Conservation (phyloP, 2,888 invertebrate species). For the Uloborus plumipes region DNA sequence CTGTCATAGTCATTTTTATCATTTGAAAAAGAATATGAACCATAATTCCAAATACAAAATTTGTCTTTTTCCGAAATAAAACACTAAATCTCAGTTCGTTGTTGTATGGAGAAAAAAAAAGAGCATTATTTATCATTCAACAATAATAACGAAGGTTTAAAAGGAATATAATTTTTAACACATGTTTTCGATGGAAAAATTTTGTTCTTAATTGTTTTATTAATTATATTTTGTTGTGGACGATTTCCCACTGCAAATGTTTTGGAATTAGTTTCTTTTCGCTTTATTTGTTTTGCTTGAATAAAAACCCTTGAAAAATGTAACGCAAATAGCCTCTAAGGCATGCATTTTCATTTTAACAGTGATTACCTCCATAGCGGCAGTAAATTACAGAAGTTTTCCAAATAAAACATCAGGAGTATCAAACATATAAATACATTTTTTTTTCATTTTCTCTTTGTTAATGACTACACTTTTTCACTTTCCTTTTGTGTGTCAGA, state of each 20-base stretch:
- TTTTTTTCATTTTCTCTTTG: slow-evolving; percentile 4
- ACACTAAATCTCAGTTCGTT: too few species aligned
- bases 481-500: slow-evolving; percentile 24
- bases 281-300: slow-evolving; percentile 17
- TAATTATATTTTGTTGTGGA: background rate
- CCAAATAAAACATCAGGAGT: background rate
- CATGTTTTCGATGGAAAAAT: too few species aligned
- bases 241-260: slow-evolving; percentile 20
- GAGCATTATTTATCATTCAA: too few species aligned
- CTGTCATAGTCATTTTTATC: too few species aligned
- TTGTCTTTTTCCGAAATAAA: too few species aligned
- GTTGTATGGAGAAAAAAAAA: too few species aligned
- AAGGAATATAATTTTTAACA: too few species aligned
- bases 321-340: slow-evolving; percentile 29
- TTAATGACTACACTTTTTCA: slow-evolving; percentile 12
- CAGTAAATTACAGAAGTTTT: slow-evolving; percentile 30
- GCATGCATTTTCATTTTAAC: slow-evolving; percentile 22
- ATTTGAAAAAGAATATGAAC: too few species aligned
- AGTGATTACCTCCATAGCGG: slow-evolving; percentile 33
- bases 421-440: background rate
- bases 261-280: slow-evolving; percentile 13
- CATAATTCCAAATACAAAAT: too few species aligned
- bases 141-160: too few species aligned
- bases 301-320: slow-evolving; percentile 22
- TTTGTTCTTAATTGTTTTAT: too few species aligned